Conservation (phyloP, 2,113 vertebrate species). For the Tapirus terrestris region DNA sequence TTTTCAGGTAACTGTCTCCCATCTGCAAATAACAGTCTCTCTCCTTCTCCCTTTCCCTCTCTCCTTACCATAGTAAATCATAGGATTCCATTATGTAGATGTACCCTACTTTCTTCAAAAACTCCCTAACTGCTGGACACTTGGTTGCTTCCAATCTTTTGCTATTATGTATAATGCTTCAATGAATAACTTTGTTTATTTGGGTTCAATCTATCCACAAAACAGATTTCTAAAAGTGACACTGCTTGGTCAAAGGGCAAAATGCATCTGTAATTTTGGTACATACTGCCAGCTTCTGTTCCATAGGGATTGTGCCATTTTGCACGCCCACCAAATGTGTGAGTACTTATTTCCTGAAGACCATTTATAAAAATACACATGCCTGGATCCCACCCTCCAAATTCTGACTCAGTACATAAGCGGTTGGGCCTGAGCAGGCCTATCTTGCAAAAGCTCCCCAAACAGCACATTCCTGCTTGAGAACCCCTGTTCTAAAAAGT, state of each 20-base stretch:
- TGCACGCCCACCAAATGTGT: background rate
- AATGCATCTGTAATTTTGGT: constrained; percentile 44
- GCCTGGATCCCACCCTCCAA: background rate
- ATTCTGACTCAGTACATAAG: constrained; percentile 19
- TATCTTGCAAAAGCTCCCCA: constrained; percentile 16
- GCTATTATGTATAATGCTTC: constrained; percentile 23
- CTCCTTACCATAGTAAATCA: background rate
- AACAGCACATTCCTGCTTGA: background rate
- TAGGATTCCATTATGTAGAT: background rate
- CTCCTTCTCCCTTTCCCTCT: background rate
- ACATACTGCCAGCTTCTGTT: constrained; percentile 12
- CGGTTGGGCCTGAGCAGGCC: background rate
- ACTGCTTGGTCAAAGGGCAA: constrained; percentile 4
- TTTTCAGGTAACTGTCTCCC: background rate
- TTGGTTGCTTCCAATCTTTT: background rate
- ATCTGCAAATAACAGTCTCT: background rate
- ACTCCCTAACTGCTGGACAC: background rate
- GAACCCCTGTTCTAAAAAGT: background rate
- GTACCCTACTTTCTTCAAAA: background rate
- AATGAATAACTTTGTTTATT: constrained; percentile 38
- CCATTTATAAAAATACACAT: background rate
- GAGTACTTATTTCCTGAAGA: constrained; percentile 23
- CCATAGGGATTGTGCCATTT: background rate
- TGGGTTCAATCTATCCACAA: constrained; percentile 25
- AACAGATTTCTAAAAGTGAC: constrained; percentile 20